phyloP scores from a whole-genome alignment of 2,797 vertebrate species.

The Numenius phaeopus region DNA sequence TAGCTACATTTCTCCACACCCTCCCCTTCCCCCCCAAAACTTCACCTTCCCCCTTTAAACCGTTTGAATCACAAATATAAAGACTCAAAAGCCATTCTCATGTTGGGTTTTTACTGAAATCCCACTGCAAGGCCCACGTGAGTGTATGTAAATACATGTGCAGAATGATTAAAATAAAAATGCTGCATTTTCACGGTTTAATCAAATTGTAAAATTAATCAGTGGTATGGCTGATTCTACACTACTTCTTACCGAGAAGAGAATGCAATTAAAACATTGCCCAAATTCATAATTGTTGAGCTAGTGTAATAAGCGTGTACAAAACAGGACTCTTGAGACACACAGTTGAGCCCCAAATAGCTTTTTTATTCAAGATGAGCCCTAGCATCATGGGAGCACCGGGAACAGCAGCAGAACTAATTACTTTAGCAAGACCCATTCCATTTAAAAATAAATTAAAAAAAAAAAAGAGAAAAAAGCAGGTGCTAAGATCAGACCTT shows the following conservation, averaged over 20 bases:
- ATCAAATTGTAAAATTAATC: slow-evolving; percentile 57
- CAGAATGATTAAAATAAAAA: slow-evolving; percentile 38
- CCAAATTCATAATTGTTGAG: slow-evolving; percentile 37
- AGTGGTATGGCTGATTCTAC: neutral
- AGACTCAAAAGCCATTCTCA: neutral
- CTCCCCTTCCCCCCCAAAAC: rapidly evolving
- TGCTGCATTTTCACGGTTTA: slow-evolving; percentile 25
- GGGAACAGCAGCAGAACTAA: slow-evolving; percentile 5
- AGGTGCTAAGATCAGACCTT: neutral
- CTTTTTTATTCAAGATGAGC: slow-evolving; percentile 52
- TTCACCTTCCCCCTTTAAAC: neutral
- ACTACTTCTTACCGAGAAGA: neutral
- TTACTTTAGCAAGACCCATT: slow-evolving; percentile 49
- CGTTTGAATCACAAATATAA: neutral
- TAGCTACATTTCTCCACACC: neutral
- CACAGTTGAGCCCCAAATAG: neutral
- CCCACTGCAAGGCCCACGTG: neutral
- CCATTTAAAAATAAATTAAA: slow-evolving; percentile 64
- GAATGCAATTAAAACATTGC: slow-evolving; percentile 57
- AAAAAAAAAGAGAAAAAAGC: neutral
- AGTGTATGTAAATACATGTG: neutral
- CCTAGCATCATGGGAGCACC: slow-evolving; percentile 5
- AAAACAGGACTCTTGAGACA: slow-evolving; percentile 21
- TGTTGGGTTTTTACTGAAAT: neutral
- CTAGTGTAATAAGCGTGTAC: neutral